A percentile compares a stretch with the other conserved stretches of the same genome.
Evolutionary conservation across 2,797 vertebrate species (phyloP).

Genomic region (Limosa lapponica): DNA sequence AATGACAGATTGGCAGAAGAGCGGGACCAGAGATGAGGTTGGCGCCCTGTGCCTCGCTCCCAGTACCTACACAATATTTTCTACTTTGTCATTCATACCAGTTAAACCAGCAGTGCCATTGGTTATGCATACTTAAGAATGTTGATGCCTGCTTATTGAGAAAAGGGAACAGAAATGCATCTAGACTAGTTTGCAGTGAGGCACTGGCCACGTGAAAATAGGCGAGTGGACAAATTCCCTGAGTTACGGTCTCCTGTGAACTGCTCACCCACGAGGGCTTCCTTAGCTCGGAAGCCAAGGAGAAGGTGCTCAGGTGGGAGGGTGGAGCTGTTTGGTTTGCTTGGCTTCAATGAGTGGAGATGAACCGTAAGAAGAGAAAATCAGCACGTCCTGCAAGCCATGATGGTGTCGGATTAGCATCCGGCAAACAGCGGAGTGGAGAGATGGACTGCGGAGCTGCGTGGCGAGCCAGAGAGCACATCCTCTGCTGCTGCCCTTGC

Average conservation of each 20-base stretch:
- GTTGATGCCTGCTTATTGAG: not conserved
- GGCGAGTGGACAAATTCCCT: not conserved
- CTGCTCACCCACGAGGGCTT: not conserved
- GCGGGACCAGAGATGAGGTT: not conserved
- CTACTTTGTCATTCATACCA: not conserved
- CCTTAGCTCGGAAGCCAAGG: not conserved
- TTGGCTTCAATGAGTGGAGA: not conserved
- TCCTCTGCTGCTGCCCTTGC: not conserved
- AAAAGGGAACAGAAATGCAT: not conserved
- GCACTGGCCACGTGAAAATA: not conserved
- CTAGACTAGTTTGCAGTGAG: not conserved
- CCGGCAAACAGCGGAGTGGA: not conserved
- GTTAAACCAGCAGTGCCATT: not conserved
- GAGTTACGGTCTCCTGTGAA: not conserved
- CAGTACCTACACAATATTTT: not conserved
- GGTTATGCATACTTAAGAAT: not conserved
- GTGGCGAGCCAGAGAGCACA: not conserved
- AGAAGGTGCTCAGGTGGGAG: not conserved
- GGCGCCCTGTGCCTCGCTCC: not conserved
- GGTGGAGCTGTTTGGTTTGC: not conserved
- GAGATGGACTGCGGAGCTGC: not conserved
- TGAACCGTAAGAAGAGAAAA: conserved; percentile 5
- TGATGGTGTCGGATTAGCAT: not conserved
- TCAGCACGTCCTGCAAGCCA: conserved; percentile 19
- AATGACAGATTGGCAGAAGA: not conserved